Conservation (phyloP, 2,888 invertebrate species). For the Sabatieria punctata region DNA sequence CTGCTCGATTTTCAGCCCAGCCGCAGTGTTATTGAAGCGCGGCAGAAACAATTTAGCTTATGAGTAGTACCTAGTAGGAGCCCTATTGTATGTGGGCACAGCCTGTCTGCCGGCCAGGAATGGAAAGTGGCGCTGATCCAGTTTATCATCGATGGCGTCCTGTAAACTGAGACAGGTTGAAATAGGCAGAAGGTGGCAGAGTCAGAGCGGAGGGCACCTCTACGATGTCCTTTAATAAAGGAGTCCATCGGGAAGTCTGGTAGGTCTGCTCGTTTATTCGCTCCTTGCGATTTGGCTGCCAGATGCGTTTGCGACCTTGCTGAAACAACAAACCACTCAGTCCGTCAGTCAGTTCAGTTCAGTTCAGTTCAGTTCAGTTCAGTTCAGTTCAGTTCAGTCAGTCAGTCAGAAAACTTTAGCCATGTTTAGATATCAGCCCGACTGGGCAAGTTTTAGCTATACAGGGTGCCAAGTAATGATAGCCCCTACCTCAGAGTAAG, state of each 20-base stretch:
- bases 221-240: conserved; percentile 89
- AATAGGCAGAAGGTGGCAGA: neutral
- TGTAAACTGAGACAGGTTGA: conserved; percentile 12
- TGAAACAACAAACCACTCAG: no score
- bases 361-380: no score
- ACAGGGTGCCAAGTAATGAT: no score
- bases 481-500: no score
- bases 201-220: conserved; percentile 40
- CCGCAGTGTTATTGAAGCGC: no score
- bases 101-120: conserved; percentile 77
- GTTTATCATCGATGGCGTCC: conserved; percentile 89
- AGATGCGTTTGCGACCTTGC: conserved; percentile 36
- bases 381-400: no score
- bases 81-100: conserved; percentile 41
- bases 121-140: conserved; percentile 87
- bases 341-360: no score
- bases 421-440: no score
- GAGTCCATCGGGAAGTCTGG: conserved; percentile 98
- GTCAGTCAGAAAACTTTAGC: no score
- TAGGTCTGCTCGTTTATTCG: conserved; percentile 91
- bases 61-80: conserved; percentile 57
- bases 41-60: no score
- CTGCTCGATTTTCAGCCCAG: no score
- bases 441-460: no score
- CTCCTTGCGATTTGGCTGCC: conserved; percentile 76